Evolutionary conservation across 2,888 invertebrate species (phyloP).

Genomic region (Scaptomyza reducta): DNA sequence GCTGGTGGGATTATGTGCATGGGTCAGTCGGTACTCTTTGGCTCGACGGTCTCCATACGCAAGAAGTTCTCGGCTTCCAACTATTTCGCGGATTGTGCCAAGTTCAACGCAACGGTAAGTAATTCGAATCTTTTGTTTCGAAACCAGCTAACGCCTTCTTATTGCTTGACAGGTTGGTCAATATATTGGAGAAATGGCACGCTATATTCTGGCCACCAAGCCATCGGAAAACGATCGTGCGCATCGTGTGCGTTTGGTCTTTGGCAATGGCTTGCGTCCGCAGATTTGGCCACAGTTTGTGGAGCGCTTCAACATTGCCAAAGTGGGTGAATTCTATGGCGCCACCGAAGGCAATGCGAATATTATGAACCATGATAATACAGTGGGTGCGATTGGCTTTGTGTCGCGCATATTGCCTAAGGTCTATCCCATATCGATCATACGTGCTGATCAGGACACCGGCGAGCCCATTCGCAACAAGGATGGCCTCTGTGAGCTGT

Average conservation of each 20-base stretch:
- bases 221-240: slow-evolving; percentile 88
- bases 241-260: slow-evolving; percentile 91
- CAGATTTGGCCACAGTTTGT: slow-evolving; percentile 96
- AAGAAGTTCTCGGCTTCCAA: slow-evolving; percentile 96
- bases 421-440: slow-evolving; percentile 96
- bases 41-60: slow-evolving; percentile 92
- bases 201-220: slow-evolving; percentile 92
- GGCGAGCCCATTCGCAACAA: slow-evolving; percentile 94
- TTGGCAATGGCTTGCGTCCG: slow-evolving; percentile 96
- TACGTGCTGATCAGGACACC: slow-evolving; percentile 93
- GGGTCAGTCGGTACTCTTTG: slow-evolving; percentile 92
- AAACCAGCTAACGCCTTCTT: background rate
- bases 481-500: slow-evolving; percentile 91
- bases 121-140: background rate
- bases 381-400: slow-evolving; percentile 96
- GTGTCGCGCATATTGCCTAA: slow-evolving; percentile 93
- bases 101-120: slow-evolving; percentile 95
- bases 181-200: slow-evolving; percentile 96
- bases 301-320: slow-evolving; percentile 91
- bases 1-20: slow-evolving; percentile 95
- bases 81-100: slow-evolving; percentile 96
- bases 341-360: slow-evolving; percentile 99
- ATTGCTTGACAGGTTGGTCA: slow-evolving; percentile 88
- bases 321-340: slow-evolving; percentile 96
- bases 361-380: slow-evolving; percentile 96